A percentile compares a stretch with the other conserved stretches of the same genome.
phyloP scores from a whole-genome alignment of 2,888 invertebrate species.

The Brenthis daphne region DNA sequence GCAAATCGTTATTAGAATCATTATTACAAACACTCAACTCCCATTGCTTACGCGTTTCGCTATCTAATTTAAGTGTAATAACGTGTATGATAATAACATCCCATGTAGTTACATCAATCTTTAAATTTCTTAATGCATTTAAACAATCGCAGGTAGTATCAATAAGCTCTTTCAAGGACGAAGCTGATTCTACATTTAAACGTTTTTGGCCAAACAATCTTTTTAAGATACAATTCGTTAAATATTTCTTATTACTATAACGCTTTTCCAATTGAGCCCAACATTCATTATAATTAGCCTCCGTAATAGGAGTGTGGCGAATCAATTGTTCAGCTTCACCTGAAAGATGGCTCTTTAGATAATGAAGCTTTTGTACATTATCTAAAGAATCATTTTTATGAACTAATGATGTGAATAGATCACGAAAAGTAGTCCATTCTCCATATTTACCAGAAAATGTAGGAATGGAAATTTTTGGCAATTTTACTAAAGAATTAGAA shows the following conservation, averaged over 20 bases:
- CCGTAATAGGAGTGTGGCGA: constrained; percentile 26
- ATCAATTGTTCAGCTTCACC: constrained; percentile 44
- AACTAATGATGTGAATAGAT: constrained; percentile 7
- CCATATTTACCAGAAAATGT: constrained; percentile 36
- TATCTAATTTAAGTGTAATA: constrained; percentile 20
- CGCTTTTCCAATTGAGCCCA: constrained; percentile 23
- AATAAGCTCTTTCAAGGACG: neutral
- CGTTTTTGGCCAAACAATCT: constrained; percentile 1
- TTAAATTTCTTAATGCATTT: constrained; percentile 13
- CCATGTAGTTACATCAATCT: constrained; percentile 18
- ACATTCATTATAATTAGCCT: constrained; percentile 20
- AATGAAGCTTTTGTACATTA: constrained; percentile 39
- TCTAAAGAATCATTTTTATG: constrained; percentile 36
- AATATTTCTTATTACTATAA: constrained; percentile 26
- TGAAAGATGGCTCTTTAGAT: constrained; percentile 24
- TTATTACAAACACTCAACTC: constrained; percentile 14
- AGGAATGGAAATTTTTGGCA: constrained; percentile 13
- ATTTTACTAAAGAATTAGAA: neutral
- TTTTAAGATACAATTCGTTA: constrained; percentile 5
- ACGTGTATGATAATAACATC: constrained; percentile 27
- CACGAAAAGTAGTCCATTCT: constrained; percentile 23
- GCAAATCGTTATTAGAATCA: no score
- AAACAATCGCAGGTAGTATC: constrained; percentile 28
- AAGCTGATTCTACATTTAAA: neutral
- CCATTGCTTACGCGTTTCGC: constrained; percentile 25